These are phyloP conservation scores for Mormyrops boulengeri DNA, from an alignment of 2,797 vertebrate genomes.

Conservation along the genomic window DNA sequence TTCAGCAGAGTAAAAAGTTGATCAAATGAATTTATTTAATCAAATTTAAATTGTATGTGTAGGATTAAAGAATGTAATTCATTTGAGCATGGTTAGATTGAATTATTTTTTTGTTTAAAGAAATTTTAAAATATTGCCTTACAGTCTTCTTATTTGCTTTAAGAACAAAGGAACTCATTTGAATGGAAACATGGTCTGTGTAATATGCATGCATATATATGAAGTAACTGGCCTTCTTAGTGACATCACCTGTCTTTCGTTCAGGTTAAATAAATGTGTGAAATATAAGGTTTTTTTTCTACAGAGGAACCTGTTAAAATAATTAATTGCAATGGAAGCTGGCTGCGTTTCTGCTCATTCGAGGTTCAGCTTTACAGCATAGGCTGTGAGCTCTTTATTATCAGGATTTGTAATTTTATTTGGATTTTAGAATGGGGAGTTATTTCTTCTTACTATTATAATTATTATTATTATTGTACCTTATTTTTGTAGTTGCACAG, in stretches of 20 bases:
- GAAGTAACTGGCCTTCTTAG: neutral
- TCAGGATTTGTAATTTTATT: neutral
- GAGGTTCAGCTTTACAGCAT: neutral
- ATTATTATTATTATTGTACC: neutral
- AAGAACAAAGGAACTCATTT: neutral
- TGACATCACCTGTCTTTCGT: neutral
- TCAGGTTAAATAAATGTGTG: neutral
- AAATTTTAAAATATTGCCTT: neutral
- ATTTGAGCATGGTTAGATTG: neutral
- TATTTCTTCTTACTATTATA: neutral
- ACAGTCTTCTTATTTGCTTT: neutral
- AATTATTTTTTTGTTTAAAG: neutral
- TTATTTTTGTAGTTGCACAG: neutral
- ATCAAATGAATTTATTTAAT: neutral
- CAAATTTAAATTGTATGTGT: neutral
- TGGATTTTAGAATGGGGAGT: neutral
- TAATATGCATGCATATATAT: neutral
- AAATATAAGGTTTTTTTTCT: neutral
- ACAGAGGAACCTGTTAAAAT: neutral
- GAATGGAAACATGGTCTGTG: neutral
- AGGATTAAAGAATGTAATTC: neutral
- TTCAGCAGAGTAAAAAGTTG: conserved; percentile 25
- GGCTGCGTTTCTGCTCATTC: neutral
- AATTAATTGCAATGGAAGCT: neutral
- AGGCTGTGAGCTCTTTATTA: neutral